Percentiles rank a stretch among this genome's conserved stretches.
These are phyloP conservation scores for Aphodius sticticus DNA, from an alignment of 2,888 invertebrate genomes.

Conservation along the genomic window DNA sequence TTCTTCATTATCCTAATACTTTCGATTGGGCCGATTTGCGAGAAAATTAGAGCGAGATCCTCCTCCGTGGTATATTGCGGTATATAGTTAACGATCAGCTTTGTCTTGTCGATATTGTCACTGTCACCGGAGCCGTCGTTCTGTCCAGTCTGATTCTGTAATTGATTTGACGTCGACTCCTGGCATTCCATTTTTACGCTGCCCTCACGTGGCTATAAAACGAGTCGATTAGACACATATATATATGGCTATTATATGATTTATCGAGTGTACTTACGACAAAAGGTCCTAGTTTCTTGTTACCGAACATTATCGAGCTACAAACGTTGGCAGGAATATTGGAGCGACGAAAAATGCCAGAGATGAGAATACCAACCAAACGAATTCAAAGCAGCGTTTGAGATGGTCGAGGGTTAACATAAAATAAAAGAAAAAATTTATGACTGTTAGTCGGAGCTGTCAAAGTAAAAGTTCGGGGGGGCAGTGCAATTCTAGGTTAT, in stretches of 20 bases:
- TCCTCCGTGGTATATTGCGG: constrained; percentile 94
- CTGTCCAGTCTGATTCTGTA: constrained; percentile 22
- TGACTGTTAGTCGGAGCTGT: not conserved
- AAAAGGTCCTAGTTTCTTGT: constrained; percentile 35
- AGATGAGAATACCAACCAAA: constrained; percentile 28
- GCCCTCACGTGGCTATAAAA: not conserved
- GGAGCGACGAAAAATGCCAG: constrained; percentile 31
- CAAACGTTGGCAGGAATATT: constrained; percentile 21
- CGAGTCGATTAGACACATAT: not conserved
- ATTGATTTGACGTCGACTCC: constrained; percentile 24
- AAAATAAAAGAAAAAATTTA: constrained; percentile 21
- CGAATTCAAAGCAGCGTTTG: constrained; percentile 25
- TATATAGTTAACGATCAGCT: constrained; percentile 94
- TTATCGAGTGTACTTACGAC: constrained; percentile 26
- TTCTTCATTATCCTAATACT: constrained; percentile 93
- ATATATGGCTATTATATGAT: not conserved
- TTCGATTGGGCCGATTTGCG: constrained; percentile 87
- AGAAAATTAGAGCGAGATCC: constrained; percentile 88
- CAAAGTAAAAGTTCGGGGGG: not conserved
- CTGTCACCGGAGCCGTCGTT: constrained; percentile 53
- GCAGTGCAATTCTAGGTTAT: not conserved
- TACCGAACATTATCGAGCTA: constrained; percentile 30
- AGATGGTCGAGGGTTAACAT: constrained; percentile 23
- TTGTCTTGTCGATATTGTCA: constrained; percentile 65
- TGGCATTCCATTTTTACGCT: constrained; percentile 16